phyloP scores from a whole-genome alignment of 1,140 invertebrate species.

The Lepidotrigona ventralis region DNA sequence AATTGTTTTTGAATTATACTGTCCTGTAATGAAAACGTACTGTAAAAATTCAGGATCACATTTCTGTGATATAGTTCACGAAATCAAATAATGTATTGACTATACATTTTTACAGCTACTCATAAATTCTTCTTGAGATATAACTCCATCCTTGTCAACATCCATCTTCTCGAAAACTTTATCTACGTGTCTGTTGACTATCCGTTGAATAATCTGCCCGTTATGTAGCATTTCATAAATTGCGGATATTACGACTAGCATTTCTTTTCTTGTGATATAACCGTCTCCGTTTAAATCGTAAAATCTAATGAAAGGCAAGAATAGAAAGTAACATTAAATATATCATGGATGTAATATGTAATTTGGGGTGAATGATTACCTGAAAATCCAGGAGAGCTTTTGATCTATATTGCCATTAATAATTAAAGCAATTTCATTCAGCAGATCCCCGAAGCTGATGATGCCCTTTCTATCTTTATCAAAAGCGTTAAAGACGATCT shows the following conservation, averaged over 20 bases:
- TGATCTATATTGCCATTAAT: conserved; percentile 69
- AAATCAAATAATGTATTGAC: neutral
- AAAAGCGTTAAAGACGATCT: conserved; percentile 72
- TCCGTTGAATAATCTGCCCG: conserved; percentile 55
- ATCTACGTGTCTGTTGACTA: conserved; percentile 70
- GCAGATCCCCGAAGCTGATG: conserved; percentile 71
- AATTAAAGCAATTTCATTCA: conserved; percentile 64
- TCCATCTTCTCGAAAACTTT: conserved; percentile 74
- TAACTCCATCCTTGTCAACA: conserved; percentile 69
- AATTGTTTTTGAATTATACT: conserved; percentile 65
- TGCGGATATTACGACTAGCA: conserved; percentile 68
- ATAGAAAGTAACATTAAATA: conserved; percentile 28
- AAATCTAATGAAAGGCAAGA: conserved; percentile 59
- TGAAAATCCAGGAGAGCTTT: conserved; percentile 75
- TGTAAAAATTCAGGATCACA: neutral
- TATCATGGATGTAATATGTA: neutral
- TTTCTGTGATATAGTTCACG: neutral
- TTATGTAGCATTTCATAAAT: conserved; percentile 73
- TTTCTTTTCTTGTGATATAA: conserved; percentile 72
- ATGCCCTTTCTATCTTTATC: conserved; percentile 71
- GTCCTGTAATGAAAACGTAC: conserved; percentile 64
- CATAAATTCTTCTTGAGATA: conserved; percentile 73
- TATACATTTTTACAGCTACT: conserved; percentile 71
- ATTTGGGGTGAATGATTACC: conserved; percentile 49
- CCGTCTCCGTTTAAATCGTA: conserved; percentile 75